A percentile compares a stretch with the other conserved stretches of the same genome.
Evolutionary conservation across 1,140 invertebrate species (phyloP).

Genomic region (Odontomachus brunneus): DNA sequence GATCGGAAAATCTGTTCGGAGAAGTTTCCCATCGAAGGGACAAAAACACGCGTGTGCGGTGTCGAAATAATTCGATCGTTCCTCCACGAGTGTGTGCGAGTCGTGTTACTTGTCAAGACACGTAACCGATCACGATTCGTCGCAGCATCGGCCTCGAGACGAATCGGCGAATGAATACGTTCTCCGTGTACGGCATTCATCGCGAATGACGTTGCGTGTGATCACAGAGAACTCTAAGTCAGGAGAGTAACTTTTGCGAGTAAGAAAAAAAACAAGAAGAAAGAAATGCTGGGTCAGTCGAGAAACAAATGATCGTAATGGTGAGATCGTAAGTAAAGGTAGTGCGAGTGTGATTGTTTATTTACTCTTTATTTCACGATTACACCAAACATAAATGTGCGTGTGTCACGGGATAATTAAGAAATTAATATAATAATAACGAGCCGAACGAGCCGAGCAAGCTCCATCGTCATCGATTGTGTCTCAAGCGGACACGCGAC

Average conservation of each 20-base stretch:
- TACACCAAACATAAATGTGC: background rate
- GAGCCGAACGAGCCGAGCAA: background rate
- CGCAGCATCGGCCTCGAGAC: conserved; percentile 33
- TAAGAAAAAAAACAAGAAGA: too few relatives aligned
- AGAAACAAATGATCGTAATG: background rate
- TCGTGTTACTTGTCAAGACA: conserved; percentile 61
- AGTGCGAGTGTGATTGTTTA: background rate
- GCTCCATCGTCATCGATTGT: background rate
- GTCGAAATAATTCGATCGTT: background rate
- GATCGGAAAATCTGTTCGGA: background rate
- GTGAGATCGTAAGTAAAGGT: background rate
- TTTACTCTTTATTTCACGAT: conserved; percentile 5
- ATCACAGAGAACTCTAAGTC: too few relatives aligned
- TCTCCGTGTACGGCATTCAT: background rate
- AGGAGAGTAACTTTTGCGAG: too few relatives aligned
- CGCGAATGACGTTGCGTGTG: background rate
- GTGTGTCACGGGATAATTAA: background rate
- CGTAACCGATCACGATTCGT: conserved; percentile 79
- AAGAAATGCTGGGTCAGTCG: background rate
- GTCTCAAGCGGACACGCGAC: background rate
- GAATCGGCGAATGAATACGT: background rate
- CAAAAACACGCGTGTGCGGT: background rate
- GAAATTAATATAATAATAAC: background rate
- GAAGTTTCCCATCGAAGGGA: background rate
- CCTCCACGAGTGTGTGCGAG: background rate